Base-by-base conservation (phyloP, 2,797 vertebrate species). In the Sebastes alutus region DNA sequence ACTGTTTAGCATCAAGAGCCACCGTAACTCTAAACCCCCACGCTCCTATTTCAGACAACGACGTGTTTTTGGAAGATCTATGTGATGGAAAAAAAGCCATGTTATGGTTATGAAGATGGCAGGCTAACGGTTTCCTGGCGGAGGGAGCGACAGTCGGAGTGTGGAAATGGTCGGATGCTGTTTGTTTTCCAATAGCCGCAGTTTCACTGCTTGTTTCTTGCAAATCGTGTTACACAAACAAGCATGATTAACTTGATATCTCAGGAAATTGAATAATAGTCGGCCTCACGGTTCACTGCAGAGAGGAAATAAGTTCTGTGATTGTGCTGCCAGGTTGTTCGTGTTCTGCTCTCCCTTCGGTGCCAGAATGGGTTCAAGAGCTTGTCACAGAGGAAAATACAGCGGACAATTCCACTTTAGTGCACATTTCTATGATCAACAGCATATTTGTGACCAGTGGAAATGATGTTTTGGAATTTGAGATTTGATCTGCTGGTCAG, bases 221-320 rank as follows among this genome's bases (percentile, higher is more conserved):
- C 86, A 80, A 90, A 93, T 91, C 83, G 80, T 76, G 84, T 86
- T 88, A 84, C 87, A 88, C 87, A 93, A 93, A 93, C 89, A 92
- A 89, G 88, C 79, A 67, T 81, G 82, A 93, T 92, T 92, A 91
- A 85, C 85, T 87, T 83, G 85, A 92, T 92, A 86, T 90, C 73
- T 91, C 71, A 87, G 90, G 90, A 94, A 93, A 93, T 90, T 81
- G 88, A 89, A 92, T 94, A 91, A 93, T 91, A 58, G 86, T 77
- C 4, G 11, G 59, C 62, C 81, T 84, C 80, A 84, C 33, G 73
- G 88, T 93, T 93, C 88, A 65, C 83, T 88, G 86, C 74, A 38
- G 79, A 84, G 76, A 87, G 91, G 88, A 91, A 91, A 88, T 87
- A 82, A 72, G 82, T 84, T 85, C 70, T 84, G 80, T 33, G 78